Conservation (phyloP, 2,888 invertebrate species). For the Eristalis pertinax region DNA sequence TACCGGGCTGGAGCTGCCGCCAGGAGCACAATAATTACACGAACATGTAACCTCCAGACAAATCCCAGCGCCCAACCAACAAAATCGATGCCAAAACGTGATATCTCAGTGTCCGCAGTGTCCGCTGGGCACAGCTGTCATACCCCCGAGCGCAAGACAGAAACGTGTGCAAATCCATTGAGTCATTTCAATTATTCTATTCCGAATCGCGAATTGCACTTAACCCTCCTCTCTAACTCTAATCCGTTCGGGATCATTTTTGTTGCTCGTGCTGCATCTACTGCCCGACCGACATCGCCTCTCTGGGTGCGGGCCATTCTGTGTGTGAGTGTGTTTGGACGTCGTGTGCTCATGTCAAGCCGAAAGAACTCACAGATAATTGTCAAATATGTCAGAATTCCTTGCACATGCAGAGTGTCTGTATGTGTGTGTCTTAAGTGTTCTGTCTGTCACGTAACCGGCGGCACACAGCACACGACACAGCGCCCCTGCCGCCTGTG, state of each 20-base stretch:
- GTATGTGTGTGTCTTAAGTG: conserved; percentile 9
- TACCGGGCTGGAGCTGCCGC: conserved; percentile 41
- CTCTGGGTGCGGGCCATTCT: conserved; percentile 50
- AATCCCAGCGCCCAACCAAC: neutral
- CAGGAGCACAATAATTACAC: conserved; percentile 62
- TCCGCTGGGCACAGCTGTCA: conserved; percentile 43
- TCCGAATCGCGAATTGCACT: conserved; percentile 65
- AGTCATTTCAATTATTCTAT: conserved; percentile 70
- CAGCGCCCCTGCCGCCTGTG: neutral
- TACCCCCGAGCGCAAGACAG: conserved; percentile 6
- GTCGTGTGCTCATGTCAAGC: conserved; percentile 27
- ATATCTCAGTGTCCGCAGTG: conserved; percentile 38
- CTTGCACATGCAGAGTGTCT: conserved; percentile 9
- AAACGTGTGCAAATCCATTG: conserved; percentile 56
- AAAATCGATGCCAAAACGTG: conserved; percentile 50
- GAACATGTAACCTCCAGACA: conserved; percentile 48
- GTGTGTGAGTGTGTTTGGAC: neutral
- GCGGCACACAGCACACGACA: neutral
- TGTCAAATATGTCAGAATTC: conserved; percentile 57
- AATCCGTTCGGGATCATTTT: conserved; percentile 41
- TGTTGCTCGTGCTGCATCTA: neutral
- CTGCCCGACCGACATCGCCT: conserved; percentile 11
- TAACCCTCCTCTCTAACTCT: conserved; percentile 66
- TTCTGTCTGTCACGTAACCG: conserved; percentile 36
- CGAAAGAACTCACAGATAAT: conserved; percentile 36